Evolutionary conservation across 2,888 invertebrate genomes (phyloP), one percentile per base, ranked within the genome.

Genomic region (Esperia sulphurella): DNA sequence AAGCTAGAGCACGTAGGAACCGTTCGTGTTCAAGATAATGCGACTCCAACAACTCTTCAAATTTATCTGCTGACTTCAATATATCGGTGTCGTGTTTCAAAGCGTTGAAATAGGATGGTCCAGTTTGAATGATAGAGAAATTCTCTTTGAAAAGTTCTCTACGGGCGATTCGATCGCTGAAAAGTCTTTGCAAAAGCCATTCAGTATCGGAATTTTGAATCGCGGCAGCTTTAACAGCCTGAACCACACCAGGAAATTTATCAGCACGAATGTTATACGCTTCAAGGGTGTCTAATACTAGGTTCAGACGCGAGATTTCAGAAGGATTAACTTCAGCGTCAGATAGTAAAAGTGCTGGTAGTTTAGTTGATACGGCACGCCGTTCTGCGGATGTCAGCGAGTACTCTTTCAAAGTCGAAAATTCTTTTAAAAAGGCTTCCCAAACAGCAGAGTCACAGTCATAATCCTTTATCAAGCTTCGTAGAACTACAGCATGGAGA

Each of bases 401-500:
- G 52, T 83, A 85, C 8, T 73, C 71, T 1, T 53, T 49, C 1
- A 85, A 51, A 0, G 66, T 57, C 1, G 77, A 71, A 49, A 81
- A 78, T 0, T 77, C 44, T 0, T 59, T 48, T 0, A 77, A 29
- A 55, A 71, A 84, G 4, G 63, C 64, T 1, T 61, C 49, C 13
- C 68, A 49, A 7, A 82, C 45, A 3, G 43, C 35, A 3, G 46
- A n/a, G 0, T 67, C 46, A 12, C 63, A 59, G 1, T 58, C 43
- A 3, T 59, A 56, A 10, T 53, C 54, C 6, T 54, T 43, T 29
- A 83, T 41, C 12, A 85, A 50, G 9, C 69, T 58, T 1, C 80
- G 71, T 39, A 83, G 54, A 1, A 85, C 58, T 1, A 74, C 75
- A 0, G 76, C 73, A 41, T 85, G 84, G 10, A 85, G 54, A 1